A percentile compares a stretch with the other conserved stretches of the same genome.
Evolutionary conservation across 2,797 vertebrate species (phyloP).

Genomic region (Myotis daubentonii): DNA sequence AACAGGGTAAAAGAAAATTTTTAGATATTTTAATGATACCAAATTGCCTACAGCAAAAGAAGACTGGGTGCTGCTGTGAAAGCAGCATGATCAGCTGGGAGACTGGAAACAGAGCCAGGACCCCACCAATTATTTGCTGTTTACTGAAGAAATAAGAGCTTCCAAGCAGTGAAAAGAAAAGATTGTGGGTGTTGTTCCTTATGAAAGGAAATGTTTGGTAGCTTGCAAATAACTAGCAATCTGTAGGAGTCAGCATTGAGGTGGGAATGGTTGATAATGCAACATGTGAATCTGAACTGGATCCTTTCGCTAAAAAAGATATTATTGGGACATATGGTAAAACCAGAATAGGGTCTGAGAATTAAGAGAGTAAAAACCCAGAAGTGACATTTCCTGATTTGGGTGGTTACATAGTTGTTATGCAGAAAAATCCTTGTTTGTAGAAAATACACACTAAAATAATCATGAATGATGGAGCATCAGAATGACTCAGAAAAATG

Average conservation of each 20-base stretch:
- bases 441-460: neutral
- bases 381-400: neutral
- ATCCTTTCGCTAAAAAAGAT: neutral
- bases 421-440: neutral
- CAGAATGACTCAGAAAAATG: neutral
- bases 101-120: neutral
- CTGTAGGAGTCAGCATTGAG: neutral
- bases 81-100: neutral
- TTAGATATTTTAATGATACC: neutral
- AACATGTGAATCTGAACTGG: neutral
- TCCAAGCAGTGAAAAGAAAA: slow-evolving; percentile 13
- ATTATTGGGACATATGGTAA: neutral
- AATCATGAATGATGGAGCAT: neutral
- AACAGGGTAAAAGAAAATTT: neutral
- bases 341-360: neutral
- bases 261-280: neutral
- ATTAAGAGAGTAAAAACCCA: neutral
- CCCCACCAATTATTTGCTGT: neutral
- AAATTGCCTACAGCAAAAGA: neutral
- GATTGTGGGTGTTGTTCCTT: neutral
- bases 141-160: neutral
- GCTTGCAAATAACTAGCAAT: neutral
- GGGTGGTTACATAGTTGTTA: neutral
- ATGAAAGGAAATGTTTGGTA: neutral
- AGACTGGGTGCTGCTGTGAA: neutral